phyloP scores from a whole-genome alignment of 2,797 vertebrate genomes.

The Melanotaenia trifasciata region DNA sequence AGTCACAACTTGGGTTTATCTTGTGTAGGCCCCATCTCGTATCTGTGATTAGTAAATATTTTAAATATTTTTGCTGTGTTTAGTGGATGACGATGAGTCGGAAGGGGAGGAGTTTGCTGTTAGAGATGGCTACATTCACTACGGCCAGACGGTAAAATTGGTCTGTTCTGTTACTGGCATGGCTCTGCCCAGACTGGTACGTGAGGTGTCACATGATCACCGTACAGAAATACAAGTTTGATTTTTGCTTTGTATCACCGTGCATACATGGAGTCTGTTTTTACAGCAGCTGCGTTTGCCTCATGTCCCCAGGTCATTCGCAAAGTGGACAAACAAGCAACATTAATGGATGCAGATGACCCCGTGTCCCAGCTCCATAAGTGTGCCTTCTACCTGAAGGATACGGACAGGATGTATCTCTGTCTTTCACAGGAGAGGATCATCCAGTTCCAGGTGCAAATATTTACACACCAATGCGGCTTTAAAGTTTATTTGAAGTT shows the following conservation, averaged over 20 bases:
- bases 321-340: constrained; percentile 84
- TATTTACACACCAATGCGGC: not conserved
- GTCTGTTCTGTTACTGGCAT: constrained; percentile 99
- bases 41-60: not conserved
- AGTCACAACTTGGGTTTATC: constrained; percentile 72
- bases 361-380: constrained; percentile 85
- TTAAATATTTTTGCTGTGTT: constrained; percentile 6
- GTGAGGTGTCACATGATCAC: not conserved
- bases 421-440: constrained; percentile 98
- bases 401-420: constrained; percentile 84
- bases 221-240: not conserved
- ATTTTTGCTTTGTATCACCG: not conserved
- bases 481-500: not conserved
- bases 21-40: not conserved
- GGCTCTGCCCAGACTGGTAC: constrained; percentile 97
- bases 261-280: not conserved
- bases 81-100: constrained; percentile 99
- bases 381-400: constrained; percentile 84
- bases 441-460: constrained; percentile 95
- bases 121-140: constrained; percentile 97
- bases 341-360: constrained; percentile 80
- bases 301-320: constrained; percentile 74
- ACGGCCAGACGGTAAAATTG: constrained; percentile 96
- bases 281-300: not conserved
- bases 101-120: constrained; percentile 99